Conservation (phyloP, 2,113 vertebrate genomes). For the Piaya cayana region DNA sequence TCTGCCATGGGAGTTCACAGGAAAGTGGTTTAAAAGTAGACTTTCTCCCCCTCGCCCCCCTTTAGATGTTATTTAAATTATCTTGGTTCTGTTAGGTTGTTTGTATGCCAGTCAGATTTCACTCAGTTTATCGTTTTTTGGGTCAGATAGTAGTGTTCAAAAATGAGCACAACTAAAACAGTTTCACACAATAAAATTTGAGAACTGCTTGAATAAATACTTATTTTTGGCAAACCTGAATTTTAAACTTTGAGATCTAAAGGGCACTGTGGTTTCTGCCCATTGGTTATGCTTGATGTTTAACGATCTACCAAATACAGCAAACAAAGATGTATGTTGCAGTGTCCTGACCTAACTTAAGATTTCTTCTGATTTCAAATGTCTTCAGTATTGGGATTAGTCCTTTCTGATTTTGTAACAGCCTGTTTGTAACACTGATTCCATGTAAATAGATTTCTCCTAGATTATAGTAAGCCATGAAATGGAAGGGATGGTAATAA, state of each 20-base stretch:
- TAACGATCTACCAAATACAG: neutral
- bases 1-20: neutral
- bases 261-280: neutral
- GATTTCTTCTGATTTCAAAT: neutral
- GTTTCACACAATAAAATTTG: neutral
- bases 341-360: neutral
- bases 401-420: neutral
- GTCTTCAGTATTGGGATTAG: neutral
- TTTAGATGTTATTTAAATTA: neutral
- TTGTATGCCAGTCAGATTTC: neutral
- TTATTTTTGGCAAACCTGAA: neutral
- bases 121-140: neutral
- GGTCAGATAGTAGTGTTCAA: neutral
- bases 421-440: neutral
- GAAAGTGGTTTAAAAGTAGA: neutral
- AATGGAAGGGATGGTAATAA: neutral
- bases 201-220: neutral
- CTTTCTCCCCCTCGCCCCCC: fast-evolving
- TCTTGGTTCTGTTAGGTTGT: neutral
- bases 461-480: neutral
- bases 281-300: neutral
- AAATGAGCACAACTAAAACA: neutral
- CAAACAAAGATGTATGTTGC: neutral
- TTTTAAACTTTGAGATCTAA: neutral
- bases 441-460: neutral